Conservation (phyloP, 2,797 vertebrate genomes). For the Aratinga solstitialis region DNA sequence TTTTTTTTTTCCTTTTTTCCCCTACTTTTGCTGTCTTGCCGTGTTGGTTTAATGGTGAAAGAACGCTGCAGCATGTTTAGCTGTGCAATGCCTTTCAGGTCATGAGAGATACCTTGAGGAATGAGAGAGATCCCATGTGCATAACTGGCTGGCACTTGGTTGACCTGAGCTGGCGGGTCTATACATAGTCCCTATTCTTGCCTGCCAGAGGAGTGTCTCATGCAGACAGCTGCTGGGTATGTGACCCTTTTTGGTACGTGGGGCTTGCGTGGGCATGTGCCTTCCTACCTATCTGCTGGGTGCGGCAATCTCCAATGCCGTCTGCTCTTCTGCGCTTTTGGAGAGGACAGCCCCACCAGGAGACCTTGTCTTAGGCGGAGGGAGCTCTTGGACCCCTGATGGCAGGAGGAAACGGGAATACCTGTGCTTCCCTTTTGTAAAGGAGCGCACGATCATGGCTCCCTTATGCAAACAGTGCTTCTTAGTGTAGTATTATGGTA, state of each 20-base stretch:
- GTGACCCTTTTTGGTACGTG: not conserved
- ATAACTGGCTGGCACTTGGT: not conserved
- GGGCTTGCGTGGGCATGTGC: not conserved
- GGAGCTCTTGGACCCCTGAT: not conserved
- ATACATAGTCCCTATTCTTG: not conserved
- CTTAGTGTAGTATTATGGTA: not conserved
- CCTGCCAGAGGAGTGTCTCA: not conserved
- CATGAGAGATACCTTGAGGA: not conserved
- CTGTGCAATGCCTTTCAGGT: not conserved
- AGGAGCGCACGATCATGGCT: not conserved
- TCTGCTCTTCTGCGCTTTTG: not conserved
- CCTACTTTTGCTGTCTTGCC: not conserved
- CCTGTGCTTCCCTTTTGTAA: not conserved
- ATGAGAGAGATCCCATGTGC: not conserved
- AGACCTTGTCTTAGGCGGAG: not conserved
- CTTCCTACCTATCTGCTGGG: not conserved
- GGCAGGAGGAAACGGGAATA: not conserved
- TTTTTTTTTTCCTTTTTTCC: too few species aligned
- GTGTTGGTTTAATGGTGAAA: not conserved
- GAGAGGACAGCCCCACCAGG: not conserved
- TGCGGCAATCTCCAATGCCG: fast-evolving
- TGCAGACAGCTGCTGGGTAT: not conserved
- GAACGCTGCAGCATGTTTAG: not conserved
- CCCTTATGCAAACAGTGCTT: fast-evolving
- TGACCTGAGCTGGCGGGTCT: not conserved